These are phyloP conservation scores for Sylvilagus floridanus DNA, from an alignment of 2,797 vertebrate species.

Conservation along the genomic window DNA sequence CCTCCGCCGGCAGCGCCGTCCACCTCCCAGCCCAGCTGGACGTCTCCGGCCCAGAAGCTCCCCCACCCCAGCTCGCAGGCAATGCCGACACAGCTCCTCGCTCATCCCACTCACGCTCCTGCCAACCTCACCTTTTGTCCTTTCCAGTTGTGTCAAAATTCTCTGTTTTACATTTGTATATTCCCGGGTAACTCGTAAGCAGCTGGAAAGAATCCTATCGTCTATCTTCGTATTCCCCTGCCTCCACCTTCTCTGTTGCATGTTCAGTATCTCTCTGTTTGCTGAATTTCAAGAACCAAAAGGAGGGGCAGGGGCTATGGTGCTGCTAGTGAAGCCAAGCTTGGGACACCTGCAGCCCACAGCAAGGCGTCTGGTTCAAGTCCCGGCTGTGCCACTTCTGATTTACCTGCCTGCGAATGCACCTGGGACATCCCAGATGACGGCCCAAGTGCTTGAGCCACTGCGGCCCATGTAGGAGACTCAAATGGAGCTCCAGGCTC, in stretches of 20 bases:
- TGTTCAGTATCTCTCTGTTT: neutral
- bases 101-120: fast-evolving
- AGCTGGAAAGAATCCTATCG: neutral
- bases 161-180: neutral
- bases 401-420: too few species aligned
- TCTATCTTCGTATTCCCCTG: neutral
- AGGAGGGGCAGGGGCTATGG: neutral
- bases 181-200: neutral
- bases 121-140: neutral
- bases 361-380: too few species aligned
- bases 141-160: neutral
- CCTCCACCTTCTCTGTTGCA: too few species aligned
- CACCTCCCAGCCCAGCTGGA: neutral
- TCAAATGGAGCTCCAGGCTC: too few species aligned
- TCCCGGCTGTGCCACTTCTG: too few species aligned
- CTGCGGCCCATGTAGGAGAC: too few species aligned
- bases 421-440: too few species aligned
- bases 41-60: neutral
- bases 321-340: too few species aligned
- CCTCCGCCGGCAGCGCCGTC: fast-evolving
- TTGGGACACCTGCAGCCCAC: too few species aligned
- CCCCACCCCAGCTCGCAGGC: neutral
- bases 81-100: neutral
- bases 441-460: too few species aligned
- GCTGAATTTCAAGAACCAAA: neutral